These are phyloP conservation scores for Tetramorium parvispinum DNA, from an alignment of 1,140 invertebrate species.

Conservation along the genomic window DNA sequence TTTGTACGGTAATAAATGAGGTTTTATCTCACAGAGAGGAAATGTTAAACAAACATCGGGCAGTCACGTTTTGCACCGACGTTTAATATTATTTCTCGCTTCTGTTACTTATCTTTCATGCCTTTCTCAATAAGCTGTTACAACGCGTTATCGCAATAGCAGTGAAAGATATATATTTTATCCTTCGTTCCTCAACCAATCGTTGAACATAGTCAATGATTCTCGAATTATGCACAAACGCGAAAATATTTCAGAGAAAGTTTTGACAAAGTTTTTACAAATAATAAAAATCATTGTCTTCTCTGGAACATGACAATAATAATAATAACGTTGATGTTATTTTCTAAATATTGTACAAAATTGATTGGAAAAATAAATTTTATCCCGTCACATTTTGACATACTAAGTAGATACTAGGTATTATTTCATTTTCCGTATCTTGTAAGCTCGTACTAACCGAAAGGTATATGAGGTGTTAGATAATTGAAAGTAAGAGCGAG, in stretches of 20 bases:
- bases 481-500: conserved; percentile 33
- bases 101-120: conserved; percentile 6
- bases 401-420: background rate
- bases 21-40: background rate
- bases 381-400: background rate
- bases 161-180: conserved; percentile 10
- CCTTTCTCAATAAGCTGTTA: conserved; percentile 8
- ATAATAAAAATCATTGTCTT: background rate
- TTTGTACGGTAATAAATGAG: background rate
- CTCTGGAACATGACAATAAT: background rate
- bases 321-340: background rate
- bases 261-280: background rate
- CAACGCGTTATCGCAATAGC: background rate
- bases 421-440: background rate
- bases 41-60: conserved; percentile 7
- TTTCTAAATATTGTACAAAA: background rate
- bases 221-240: background rate
- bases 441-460: background rate
- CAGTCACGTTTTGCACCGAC: background rate
- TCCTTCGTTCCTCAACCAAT: background rate
- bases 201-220: background rate
- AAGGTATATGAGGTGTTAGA: conserved; percentile 23
- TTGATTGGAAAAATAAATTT: background rate
- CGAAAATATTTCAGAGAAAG: background rate
- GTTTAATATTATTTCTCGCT: background rate